phyloP scores from a whole-genome alignment of 2,113 vertebrate genomes.

The Tricholaema leucomelas region DNA sequence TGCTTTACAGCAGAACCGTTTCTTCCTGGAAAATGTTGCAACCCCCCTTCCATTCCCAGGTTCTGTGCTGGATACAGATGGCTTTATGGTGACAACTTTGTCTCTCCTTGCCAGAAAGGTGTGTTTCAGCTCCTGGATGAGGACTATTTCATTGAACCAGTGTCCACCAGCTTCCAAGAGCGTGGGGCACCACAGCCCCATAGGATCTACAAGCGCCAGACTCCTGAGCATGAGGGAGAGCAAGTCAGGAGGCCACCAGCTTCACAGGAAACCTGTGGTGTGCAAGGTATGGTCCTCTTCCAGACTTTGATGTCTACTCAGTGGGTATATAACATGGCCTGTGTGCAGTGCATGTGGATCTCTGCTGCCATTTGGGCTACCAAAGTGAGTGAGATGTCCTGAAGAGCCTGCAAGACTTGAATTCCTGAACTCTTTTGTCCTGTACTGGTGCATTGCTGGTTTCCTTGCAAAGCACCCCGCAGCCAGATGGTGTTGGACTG shows the following conservation, averaged over 20 bases:
- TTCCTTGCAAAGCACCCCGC: not conserved
- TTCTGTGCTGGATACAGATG: not conserved
- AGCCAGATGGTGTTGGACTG: not conserved
- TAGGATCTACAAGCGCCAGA: constrained; percentile 86
- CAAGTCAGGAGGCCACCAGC: not conserved
- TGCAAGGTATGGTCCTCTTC: constrained; percentile 61
- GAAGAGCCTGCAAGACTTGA: not conserved
- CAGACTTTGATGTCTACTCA: not conserved
- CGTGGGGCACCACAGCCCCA: constrained; percentile 79
- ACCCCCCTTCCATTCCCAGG: not conserved
- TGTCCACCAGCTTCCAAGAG: constrained; percentile 42
- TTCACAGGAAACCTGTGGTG: not conserved
- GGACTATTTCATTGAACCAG: constrained; percentile 92
- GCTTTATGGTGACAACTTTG: not conserved
- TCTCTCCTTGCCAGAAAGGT: constrained; percentile 80
- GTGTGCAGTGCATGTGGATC: fast-evolving
- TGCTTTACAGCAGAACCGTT: not conserved
- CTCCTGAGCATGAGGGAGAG: not conserved
- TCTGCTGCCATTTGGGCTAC: fast-evolving
- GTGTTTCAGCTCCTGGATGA: constrained; percentile 86
- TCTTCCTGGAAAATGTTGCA: not conserved
- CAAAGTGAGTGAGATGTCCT: not conserved
- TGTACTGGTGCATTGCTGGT: fast-evolving
- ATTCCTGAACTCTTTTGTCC: not conserved
- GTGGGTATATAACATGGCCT: fast-evolving